Base-by-base conservation (phyloP, 1,140 invertebrate genomes). In the Luehdorfia chinensis region DNA sequence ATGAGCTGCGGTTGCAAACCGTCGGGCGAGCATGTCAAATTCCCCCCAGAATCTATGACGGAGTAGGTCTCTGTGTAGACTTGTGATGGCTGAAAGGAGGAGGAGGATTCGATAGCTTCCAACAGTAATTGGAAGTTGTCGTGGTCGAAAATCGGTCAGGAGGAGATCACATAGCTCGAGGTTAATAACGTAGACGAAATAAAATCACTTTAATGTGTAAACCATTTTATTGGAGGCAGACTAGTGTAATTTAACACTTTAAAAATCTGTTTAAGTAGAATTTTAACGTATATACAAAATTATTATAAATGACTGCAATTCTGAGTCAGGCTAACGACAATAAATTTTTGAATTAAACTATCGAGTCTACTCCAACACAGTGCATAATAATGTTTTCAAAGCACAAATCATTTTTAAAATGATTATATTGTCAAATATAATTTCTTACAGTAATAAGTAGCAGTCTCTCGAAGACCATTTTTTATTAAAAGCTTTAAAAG, bases 141-240 rank as follows among this genome's bases (percentile, higher is more conserved):
- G n/a, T n/a, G n/a, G n/a, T n/a, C n/a, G n/a, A n/a, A n/a, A n/a
- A n/a, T n/a, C n/a, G n/a, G n/a, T n/a, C n/a, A n/a, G n/a, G n/a
- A n/a, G n/a, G n/a, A n/a, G n/a, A n/a, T n/a, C n/a, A n/a, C n/a
- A n/a, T n/a, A n/a, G n/a, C n/a, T n/a, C n/a, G n/a, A n/a, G n/a
- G n/a, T n/a, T n/a, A n/a, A n/a, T n/a, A n/a, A n/a, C n/a, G n/a
- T n/a, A n/a, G n/a, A n/a, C n/a, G n/a, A 41, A 43, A 43, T 43
- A 30, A 43, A 43, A 43, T 25, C 28, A 16, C 6, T 16, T 9
- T 11, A 41, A 45, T 68, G 66, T 71, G 64, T 70, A 72, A 75
- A 77, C 62, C 56, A 67, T 67, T 78, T 81, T 75, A 77, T 67
- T 81, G 54, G 51, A 66, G 63, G 67, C 69, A 72, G 56, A 78